Conservation (phyloP, 2,888 invertebrate genomes). For the Ochropacha duplaris region DNA sequence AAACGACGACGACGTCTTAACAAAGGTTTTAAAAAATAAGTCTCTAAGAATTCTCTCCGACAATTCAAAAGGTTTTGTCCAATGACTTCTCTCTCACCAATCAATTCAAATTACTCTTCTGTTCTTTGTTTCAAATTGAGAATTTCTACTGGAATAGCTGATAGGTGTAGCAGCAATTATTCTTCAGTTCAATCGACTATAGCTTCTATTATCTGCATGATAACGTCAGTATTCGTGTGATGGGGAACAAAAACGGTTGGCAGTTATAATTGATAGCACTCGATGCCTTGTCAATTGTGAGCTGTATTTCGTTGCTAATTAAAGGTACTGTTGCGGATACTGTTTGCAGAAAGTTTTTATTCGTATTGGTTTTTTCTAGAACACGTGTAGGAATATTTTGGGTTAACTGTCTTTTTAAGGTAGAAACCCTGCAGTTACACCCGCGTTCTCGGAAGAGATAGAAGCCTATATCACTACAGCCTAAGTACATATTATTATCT, state of each 20-base stretch:
- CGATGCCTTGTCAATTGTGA: background rate
- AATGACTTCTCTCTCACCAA: background rate
- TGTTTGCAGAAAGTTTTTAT: background rate
- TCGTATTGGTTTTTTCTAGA: background rate
- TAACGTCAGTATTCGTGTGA: background rate
- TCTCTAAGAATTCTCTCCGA: background rate
- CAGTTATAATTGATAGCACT: background rate
- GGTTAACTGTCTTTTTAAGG: no score
- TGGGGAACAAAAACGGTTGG: background rate
- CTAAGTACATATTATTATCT: no score
- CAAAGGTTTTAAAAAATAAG: no score
- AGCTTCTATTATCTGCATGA: background rate
- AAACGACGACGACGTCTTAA: no score
- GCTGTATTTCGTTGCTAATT: background rate
- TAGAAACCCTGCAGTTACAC: no score
- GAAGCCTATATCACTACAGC: no score
- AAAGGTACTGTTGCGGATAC: background rate
- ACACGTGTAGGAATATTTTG: background rate
- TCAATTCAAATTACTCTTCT: background rate
- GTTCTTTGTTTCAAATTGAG: constrained; percentile 1
- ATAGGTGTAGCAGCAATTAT: background rate
- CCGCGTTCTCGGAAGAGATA: no score
- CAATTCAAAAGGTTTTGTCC: background rate
- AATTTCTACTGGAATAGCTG: background rate
- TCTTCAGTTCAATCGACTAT: background rate